Evolutionary conservation across 1,140 invertebrate genomes (phyloP), one percentile per base, ranked within the genome.

Genomic region (Himalopsyche phryganea): DNA sequence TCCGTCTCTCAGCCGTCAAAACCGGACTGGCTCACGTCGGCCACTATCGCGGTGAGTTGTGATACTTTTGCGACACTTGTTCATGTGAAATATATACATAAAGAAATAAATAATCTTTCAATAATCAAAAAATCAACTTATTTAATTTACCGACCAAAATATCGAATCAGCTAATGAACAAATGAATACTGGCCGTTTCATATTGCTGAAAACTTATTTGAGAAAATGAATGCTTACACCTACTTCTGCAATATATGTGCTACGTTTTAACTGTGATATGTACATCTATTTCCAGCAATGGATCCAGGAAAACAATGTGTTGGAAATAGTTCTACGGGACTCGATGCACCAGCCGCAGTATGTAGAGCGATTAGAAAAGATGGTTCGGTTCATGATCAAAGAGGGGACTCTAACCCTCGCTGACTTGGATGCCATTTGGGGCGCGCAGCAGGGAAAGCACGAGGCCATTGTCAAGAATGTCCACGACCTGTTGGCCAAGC

Each of bases 331-430:
- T 11, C 80, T 98, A 50, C 80, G 92, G 19, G 96, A 98, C 76
- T 97, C 93, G 9, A 80, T 98, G 38, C 96, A 98, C 80, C 96
- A 98, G 70, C 95, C 95, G 1, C 93, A 96, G 69, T 98, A 98
- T 76, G 96, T 98, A 18, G 96, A 98, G 68, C 96, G 98, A 69
- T 74, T 98, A 63, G 96, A 98, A 69, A 98, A 98, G 80, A 98
- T 98, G 69, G 82, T 98, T 56, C 84, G 95, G 49, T 98, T 98
- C 77, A 89, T 98, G 68, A 96, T 98, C 60, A 97, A 97, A 78
- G 94, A 96, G 72, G 89, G 92, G 66, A 89, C 93, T 7, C 76
- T 98, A 20, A 94, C 93, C 7, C 78, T 93, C 18, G 86, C 90
- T 57, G 95, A 98, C 74, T 79, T 98, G 50, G 95, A 98, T 71